A percentile compares a stretch with the other conserved stretches of the same genome.
These are phyloP conservation scores for Talpa occidentalis DNA, from an alignment of 2,113 vertebrate species.

Conservation along the genomic window DNA sequence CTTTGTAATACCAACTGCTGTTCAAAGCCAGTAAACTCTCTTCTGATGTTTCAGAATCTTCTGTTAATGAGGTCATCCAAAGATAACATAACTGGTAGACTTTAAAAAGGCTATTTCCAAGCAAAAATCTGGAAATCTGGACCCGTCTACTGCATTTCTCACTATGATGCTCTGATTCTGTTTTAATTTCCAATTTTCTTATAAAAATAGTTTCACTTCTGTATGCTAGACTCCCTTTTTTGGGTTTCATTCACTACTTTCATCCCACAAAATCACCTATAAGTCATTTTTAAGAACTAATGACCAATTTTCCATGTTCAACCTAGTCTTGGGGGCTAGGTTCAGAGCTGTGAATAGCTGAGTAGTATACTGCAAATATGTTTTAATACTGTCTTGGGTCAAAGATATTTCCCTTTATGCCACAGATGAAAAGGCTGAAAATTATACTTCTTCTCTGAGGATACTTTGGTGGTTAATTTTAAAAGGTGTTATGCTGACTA, in stretches of 20 bases:
- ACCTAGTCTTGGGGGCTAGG: neutral
- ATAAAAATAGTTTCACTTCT: neutral
- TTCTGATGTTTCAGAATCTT: constrained; percentile 1
- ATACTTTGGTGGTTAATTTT: constrained; percentile 8
- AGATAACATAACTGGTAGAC: neutral
- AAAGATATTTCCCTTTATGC: neutral
- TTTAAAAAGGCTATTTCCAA: neutral
- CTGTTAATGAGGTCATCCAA: neutral
- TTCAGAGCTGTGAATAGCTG: neutral
- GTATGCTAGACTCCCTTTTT: neutral
- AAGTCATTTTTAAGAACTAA: neutral
- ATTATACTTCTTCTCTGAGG: constrained; percentile 23
- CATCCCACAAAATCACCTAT: neutral
- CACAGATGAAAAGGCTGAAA: neutral
- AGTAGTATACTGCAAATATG: neutral
- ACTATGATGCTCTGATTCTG: neutral
- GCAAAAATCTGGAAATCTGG: neutral
- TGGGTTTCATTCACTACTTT: neutral
- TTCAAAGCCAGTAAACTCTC: neutral
- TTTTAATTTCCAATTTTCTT: constrained; percentile 22
- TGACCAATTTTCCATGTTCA: neutral
- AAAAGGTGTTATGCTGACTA: neutral
- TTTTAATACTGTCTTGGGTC: neutral
- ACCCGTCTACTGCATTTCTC: neutral
- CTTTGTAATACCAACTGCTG: neutral